These are phyloP conservation scores for Lottia scabra DNA, from an alignment of 2,888 invertebrate species.

Conservation along the genomic window DNA sequence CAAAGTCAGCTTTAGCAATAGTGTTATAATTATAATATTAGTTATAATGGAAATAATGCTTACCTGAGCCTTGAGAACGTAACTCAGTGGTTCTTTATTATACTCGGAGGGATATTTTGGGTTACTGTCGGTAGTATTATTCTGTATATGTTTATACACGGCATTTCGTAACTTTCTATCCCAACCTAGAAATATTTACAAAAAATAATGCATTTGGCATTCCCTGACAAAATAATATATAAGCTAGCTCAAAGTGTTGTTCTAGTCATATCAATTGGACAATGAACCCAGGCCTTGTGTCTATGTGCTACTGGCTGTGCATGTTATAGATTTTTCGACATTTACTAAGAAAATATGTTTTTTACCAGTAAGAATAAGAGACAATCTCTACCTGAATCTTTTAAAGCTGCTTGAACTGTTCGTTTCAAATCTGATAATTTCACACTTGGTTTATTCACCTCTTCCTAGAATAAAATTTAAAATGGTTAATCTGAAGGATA, in stretches of 20 bases:
- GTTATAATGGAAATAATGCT: slow-evolving; percentile 11
- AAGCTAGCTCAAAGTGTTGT: too few species aligned
- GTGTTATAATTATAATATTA: too few species aligned
- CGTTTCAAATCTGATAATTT: slow-evolving; percentile 58
- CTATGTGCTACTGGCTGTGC: too few species aligned
- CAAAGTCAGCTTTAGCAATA: too few species aligned
- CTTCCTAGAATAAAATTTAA: slow-evolving; percentile 44
- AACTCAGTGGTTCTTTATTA: slow-evolving; percentile 77
- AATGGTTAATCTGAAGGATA: too few species aligned
- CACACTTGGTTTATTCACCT: slow-evolving; percentile 52
- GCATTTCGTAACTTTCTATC: slow-evolving; percentile 62
- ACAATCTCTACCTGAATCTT: slow-evolving; percentile 45
- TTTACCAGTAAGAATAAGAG: too few species aligned
- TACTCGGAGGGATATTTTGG: slow-evolving; percentile 78
- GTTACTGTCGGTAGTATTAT: slow-evolving; percentile 40
- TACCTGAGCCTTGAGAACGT: slow-evolving; percentile 84
- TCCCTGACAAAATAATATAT: neutral
- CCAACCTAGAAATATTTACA: slow-evolving; percentile 48
- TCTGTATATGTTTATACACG: slow-evolving; percentile 59
- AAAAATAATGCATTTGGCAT: too few species aligned
- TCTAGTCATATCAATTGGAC: too few species aligned
- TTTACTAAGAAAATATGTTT: too few species aligned
- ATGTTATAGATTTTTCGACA: neutral
- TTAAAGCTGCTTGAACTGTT: slow-evolving; percentile 54
- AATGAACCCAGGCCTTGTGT: too few species aligned